These are phyloP conservation scores for Upupa epops DNA, from an alignment of 2,113 vertebrate species.

Conservation along the genomic window DNA sequence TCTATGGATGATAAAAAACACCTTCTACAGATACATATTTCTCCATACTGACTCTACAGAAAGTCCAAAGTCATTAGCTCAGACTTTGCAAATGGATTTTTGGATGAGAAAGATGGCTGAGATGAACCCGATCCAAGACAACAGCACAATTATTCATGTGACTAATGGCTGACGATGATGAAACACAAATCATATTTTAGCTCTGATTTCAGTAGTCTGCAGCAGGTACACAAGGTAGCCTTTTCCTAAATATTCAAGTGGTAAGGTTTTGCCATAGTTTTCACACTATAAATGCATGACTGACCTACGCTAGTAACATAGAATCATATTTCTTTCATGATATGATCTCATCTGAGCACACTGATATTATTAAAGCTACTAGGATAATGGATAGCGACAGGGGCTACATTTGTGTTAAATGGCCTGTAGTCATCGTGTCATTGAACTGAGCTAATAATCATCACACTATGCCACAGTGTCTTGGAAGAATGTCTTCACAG, in stretches of 20 bases:
- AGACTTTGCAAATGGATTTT: neutral
- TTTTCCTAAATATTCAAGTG: neutral
- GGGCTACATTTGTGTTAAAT: slow-evolving; percentile 46
- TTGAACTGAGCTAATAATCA: slow-evolving; percentile 32
- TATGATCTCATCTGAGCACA: neutral
- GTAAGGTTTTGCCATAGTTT: neutral
- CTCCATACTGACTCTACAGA: neutral
- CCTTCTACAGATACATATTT: neutral
- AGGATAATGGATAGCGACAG: slow-evolving; percentile 15
- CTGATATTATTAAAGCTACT: neutral
- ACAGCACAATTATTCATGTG: neutral
- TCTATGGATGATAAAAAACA: neutral
- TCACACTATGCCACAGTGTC: neutral
- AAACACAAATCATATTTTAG: neutral
- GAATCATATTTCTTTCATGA: neutral
- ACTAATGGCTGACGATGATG: neutral
- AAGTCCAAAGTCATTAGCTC: neutral
- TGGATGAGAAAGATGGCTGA: neutral
- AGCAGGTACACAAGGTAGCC: neutral
- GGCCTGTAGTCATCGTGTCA: slow-evolving; percentile 33
- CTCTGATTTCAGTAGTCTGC: neutral
- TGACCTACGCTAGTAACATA: neutral
- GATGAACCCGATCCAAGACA: neutral
- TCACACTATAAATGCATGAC: neutral
- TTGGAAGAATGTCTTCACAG: slow-evolving; percentile 12